Base-by-base conservation (phyloP, 2,797 vertebrate species). In the Anolis apletophallus region DNA sequence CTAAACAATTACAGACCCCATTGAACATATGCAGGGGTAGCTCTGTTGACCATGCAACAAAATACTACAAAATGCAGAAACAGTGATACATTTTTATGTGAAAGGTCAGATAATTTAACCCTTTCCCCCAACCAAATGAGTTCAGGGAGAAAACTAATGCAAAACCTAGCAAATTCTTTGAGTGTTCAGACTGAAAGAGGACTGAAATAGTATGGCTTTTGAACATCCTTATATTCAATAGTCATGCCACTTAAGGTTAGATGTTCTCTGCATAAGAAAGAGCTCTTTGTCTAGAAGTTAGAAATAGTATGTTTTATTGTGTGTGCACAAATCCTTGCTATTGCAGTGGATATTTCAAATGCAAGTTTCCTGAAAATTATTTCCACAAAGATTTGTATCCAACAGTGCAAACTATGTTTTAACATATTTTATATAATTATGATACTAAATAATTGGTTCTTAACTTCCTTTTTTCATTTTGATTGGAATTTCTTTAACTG, bases 401-500 rank as follows among this genome's bases (percentile, higher is more conserved):
- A 16, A 32, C 36, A 6, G 59, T 34, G 32, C 67, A 74, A 84
- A 17, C 2, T 61, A 68, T 40, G 50, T 11, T 13, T 40, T 55
- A 16, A 7, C 16, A 59, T 85, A 12, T 16, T 36, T 59, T 59
- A 11, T 19, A 50, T 32, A 80, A 32, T 61, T 55, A 50, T 50
- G 1, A 7, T 10, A 79, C 67, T 34, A 84, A 61, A 64, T 68
- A 61, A 61, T 6, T 80, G 64, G 5, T 84, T 13, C 64, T 85
- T 59, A 0, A n/a, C 75, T 85, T 72, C 59, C 59, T 78, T 87
- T 7, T 11, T 2, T 1, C 69, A 78, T 74, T 74, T 87, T 32
- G 21, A 32, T 26, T 77, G 67, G 0, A 5, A 80, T 83, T 12
- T 40, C 81, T 87, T 87, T 85, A 90, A 83, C 36, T 36, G 14